Evolutionary conservation across 2,797 vertebrate genomes (phyloP).

Genomic region (Eulemur mongoz): DNA sequence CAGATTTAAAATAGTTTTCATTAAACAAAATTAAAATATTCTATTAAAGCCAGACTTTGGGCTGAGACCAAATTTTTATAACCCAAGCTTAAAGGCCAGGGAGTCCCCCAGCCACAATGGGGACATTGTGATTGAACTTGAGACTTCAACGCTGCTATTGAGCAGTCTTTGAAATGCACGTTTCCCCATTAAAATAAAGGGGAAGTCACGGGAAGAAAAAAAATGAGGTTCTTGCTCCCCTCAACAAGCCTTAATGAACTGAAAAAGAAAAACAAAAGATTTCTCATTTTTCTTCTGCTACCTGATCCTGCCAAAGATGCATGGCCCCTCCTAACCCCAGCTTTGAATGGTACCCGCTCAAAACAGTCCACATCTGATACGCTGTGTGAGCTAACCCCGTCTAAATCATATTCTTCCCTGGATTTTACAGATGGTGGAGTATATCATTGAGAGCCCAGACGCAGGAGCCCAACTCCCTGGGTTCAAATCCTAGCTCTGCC

Average conservation of each 20-base stretch:
- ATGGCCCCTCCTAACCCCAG: neutral
- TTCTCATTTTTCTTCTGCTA: constrained; percentile 50
- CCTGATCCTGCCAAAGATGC: constrained; percentile 41
- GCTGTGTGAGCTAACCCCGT: neutral
- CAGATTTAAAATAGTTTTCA: constrained; percentile 79
- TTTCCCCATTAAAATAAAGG: constrained; percentile 75
- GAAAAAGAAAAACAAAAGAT: constrained; percentile 75
- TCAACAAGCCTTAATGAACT: constrained; percentile 60
- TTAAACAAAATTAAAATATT: constrained; percentile 82
- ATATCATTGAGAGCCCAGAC: neutral
- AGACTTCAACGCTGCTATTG: constrained; percentile 64
- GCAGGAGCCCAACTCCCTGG: fast-evolving
- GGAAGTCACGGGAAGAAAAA: constrained; percentile 56
- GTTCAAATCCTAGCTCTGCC: neutral
- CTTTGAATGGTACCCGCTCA: neutral
- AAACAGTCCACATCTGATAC: neutral
- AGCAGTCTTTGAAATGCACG: constrained; percentile 71
- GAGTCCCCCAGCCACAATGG: constrained; percentile 76
- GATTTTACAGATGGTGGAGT: neutral
- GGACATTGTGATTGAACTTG: constrained; percentile 76
- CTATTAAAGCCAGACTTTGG: constrained; percentile 81
- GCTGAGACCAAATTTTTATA: constrained; percentile 80
- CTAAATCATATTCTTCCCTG: neutral
- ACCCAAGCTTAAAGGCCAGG: constrained; percentile 77
- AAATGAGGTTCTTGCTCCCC: constrained; percentile 56